Conservation (phyloP, 2,113 vertebrate species). For the Pluvianellus socialis region DNA sequence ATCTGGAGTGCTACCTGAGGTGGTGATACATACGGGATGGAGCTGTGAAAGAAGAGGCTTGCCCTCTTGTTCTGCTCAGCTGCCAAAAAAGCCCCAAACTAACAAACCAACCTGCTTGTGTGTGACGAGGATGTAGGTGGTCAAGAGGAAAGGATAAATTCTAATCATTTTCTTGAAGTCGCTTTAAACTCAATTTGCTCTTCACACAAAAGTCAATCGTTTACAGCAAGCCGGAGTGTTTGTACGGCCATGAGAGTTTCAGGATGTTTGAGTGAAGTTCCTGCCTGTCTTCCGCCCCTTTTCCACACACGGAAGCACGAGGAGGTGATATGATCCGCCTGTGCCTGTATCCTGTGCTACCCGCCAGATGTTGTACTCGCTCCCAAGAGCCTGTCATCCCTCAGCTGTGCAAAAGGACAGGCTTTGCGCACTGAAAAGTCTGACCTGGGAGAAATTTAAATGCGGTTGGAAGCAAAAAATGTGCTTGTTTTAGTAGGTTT, state of each 20-base stretch:
- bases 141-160: neutral
- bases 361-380: accelerated
- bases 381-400: neutral
- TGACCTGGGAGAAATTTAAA: neutral
- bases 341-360: neutral
- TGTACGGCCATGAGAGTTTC: neutral
- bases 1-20: neutral
- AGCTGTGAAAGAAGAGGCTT: neutral
- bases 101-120: neutral
- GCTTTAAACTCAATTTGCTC: neutral
- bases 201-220: accelerated
- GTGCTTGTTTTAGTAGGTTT: neutral
- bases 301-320: neutral
- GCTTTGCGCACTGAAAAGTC: neutral
- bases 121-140: accelerated
- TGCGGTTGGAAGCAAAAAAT: neutral
- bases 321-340: neutral
- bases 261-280: constrained; percentile 11
- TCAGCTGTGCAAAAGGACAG: neutral
- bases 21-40: neutral
- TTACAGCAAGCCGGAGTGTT: neutral
- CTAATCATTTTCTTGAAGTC: neutral
- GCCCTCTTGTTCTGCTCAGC: neutral
- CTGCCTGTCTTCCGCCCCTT: neutral
- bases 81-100: neutral